Base-by-base conservation (phyloP, 2,797 vertebrate genomes). In the Ciconia nigra region DNA sequence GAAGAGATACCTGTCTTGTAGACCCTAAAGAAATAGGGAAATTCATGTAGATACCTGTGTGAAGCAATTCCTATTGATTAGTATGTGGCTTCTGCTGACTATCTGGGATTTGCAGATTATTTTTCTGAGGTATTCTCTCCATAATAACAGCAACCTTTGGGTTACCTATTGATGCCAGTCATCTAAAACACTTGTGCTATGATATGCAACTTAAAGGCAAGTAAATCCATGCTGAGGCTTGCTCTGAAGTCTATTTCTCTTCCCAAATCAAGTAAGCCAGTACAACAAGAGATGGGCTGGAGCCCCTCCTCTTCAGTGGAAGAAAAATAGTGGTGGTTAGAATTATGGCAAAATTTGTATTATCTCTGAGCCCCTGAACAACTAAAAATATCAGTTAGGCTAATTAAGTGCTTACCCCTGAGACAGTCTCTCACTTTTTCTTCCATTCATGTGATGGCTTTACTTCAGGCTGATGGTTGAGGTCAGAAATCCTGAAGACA, bases 131-230 rank as follows among this genome's bases (percentile, higher is more conserved):
- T 66, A 70, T 77, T 81, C 6, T 81, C 15, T 72, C 47, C 0
- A 0, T 35, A 42, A 11, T 39, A 59, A 42, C 7, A 62, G 10
- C 0, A 0, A 42, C 7, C 9, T 66, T 73, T 63, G 28, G 3
- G 22, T 71, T 90, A 78, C 15, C n/a, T 2, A 10, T 41, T 78
- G 29, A n/a, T 78, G 7, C 3, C 17, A 78, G 31, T 58, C 17
- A 74, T 47, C 57, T n/a, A 47, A 81, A 91, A 25, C 28, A 52
- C 26, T 44, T 87, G 5, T 63, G 2, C 11, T 84, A 11, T 47
- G 8, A 69, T 62, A 55, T 26, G 8, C 33, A 74, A 35, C 28
- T 54, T 37, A 42, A 61, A 85, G 49, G 14, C 10, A 82, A 80
- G 21, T 28, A 69, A 83, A 79, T 66, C 51, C 15, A 33, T 42